Percentiles rank a stretch among this genome's conserved stretches.
phyloP scores from a whole-genome alignment of 2,888 invertebrate species.

The Linnaemya vulpina region DNA sequence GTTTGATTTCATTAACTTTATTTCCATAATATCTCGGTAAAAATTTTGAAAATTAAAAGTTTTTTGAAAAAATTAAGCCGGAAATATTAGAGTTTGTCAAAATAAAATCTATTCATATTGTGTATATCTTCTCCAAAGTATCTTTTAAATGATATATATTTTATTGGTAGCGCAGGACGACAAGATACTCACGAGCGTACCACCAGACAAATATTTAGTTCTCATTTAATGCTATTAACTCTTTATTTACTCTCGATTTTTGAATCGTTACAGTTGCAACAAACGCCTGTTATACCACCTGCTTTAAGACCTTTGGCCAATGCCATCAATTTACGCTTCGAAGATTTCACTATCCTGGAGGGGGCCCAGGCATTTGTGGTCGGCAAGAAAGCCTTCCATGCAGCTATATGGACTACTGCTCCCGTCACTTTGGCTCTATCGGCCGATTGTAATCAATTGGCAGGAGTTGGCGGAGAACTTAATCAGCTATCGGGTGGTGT shows the following conservation, averaged over 20 bases:
- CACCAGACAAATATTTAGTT: no score
- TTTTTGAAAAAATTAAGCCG: no score
- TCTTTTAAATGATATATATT: no score
- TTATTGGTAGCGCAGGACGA: no score
- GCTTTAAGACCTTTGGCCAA: conserved; percentile 89
- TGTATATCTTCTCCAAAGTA: no score
- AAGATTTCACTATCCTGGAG: conserved; percentile 87
- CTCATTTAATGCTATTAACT: no score
- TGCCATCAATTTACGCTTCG: conserved; percentile 88
- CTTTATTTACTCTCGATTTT: neutral
- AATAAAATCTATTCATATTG: no score
- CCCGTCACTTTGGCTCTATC: conserved; percentile 88
- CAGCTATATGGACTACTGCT: conserved; percentile 89
- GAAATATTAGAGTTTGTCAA: no score
- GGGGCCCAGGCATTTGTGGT: conserved; percentile 85
- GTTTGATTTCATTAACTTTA: no score
- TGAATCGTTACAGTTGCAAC: conserved; percentile 85
- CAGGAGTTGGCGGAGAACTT: conserved; percentile 82
- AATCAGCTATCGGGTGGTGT: conserved; percentile 87
- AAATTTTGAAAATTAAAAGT: no score
- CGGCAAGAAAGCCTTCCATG: conserved; percentile 89
- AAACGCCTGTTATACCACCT: conserved; percentile 87
- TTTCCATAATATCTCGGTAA: no score
- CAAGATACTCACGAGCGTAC: no score
- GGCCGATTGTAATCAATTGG: conserved; percentile 85